Conservation (phyloP, 2,888 invertebrate species). For the Fragum fragum region DNA sequence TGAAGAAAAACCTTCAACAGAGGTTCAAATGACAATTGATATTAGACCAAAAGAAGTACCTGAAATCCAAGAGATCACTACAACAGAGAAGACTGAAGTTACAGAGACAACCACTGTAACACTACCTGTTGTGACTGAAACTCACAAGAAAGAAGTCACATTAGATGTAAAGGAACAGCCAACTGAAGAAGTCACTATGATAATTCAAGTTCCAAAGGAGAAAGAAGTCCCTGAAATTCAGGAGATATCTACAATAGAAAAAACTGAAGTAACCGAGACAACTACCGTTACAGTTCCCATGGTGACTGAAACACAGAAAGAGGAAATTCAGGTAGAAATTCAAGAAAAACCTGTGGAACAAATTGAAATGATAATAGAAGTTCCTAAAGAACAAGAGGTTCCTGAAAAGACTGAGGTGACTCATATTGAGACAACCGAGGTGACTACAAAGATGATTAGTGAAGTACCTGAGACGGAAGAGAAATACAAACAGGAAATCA, state of each 20-base stretch:
- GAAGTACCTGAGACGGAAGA: constrained; percentile 71
- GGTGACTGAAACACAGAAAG: constrained; percentile 59
- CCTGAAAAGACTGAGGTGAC: constrained; percentile 48
- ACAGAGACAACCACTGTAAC: constrained; percentile 42
- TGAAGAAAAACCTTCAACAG: constrained; percentile 69
- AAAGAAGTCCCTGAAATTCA: constrained; percentile 68
- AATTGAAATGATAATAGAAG: constrained; percentile 46
- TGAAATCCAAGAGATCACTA: constrained; percentile 62
- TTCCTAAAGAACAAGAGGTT: constrained; percentile 47
- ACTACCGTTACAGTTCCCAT: constrained; percentile 57
- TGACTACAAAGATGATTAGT: constrained; percentile 52
- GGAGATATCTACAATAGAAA: constrained; percentile 63
- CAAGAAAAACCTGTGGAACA: constrained; percentile 70
- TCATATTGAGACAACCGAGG: constrained; percentile 47
- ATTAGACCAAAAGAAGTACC: constrained; percentile 63
- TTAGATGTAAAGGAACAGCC: constrained; percentile 74
- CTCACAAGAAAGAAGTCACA: constrained; percentile 73
- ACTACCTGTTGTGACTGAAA: constrained; percentile 64
- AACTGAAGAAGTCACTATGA: constrained; percentile 77
- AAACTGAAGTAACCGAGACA: constrained; percentile 53
- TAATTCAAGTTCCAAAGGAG: constrained; percentile 70
- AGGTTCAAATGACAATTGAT: constrained; percentile 67
- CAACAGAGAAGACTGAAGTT: constrained; percentile 63
- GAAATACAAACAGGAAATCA: constrained; percentile 59
- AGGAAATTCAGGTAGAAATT: constrained; percentile 72